Percentiles rank a stretch among this genome's conserved stretches.
Evolutionary conservation across 2,113 vertebrate species (phyloP).

Genomic region (Empidonax traillii): DNA sequence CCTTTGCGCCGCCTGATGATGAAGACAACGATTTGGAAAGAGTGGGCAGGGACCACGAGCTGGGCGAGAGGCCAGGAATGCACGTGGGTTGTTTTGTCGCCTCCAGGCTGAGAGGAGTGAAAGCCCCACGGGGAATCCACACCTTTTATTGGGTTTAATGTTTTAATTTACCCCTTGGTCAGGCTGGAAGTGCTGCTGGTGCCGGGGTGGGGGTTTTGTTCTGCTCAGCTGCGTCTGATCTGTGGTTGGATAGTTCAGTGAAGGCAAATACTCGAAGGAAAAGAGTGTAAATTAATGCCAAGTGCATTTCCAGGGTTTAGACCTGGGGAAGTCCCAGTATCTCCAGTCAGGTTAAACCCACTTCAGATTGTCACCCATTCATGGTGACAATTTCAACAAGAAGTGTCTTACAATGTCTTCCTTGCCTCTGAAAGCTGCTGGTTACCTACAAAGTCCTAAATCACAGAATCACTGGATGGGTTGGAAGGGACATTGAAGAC

Average conservation of each 20-base stretch:
- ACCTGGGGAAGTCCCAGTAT: not conserved
- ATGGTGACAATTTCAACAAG: not conserved
- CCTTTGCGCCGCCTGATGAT: not conserved
- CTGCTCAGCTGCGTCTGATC: not conserved
- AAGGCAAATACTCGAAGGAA: not conserved
- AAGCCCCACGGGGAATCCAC: conserved; percentile 33
- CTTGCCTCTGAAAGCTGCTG: not conserved
- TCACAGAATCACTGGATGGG: not conserved
- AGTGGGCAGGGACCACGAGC: conserved; percentile 46
- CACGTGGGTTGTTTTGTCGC: not conserved
- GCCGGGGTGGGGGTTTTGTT: not conserved
- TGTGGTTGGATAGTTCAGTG: not conserved
- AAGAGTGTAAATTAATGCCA: not conserved
- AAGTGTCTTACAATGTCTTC: not conserved
- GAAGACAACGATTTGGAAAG: conserved; percentile 39
- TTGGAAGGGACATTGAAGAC: not conserved
- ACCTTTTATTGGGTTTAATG: not conserved
- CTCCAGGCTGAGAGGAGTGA: conserved; percentile 55
- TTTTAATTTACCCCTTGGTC: not conserved
- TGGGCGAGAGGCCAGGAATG: conserved; percentile 44
- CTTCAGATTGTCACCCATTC: not conserved
- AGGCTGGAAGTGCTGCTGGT: not conserved
- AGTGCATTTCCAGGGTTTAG: not conserved
- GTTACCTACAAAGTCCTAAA: not conserved
- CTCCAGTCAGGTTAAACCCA: not conserved